Percentiles rank a stretch among this genome's conserved stretches.
Conservation (phyloP, 2,797 vertebrate species). For the Dryobates pubescens region DNA sequence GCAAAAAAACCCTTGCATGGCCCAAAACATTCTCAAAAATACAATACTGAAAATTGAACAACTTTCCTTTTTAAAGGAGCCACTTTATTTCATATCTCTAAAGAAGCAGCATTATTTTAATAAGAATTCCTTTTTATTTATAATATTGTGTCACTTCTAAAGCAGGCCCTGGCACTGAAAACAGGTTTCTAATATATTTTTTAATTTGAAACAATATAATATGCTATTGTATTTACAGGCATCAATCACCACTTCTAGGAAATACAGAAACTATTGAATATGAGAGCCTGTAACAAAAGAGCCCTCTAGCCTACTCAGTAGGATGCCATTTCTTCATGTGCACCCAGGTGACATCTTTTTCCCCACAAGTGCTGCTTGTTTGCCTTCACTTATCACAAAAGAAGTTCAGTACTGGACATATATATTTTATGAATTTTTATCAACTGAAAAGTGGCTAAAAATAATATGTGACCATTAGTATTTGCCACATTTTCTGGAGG, state of each 20-base stretch:
- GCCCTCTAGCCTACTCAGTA: neutral
- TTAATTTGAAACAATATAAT: neutral
- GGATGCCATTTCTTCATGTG: neutral
- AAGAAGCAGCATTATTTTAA: neutral
- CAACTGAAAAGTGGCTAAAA: neutral
- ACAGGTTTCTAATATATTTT: neutral
- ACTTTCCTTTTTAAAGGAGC: neutral
- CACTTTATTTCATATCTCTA: no score
- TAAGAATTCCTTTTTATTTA: neutral
- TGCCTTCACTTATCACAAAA: neutral
- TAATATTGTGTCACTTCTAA: neutral
- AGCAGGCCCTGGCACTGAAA: neutral
- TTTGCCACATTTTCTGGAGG: neutral
- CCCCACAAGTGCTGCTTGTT: neutral
- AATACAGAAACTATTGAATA: neutral
- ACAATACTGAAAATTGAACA: neutral
- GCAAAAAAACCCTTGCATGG: neutral
- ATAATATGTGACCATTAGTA: accelerated
- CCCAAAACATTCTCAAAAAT: neutral
- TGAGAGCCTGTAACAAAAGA: neutral
- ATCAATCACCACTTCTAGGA: neutral
- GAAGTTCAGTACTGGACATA: neutral
- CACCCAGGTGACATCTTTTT: neutral
- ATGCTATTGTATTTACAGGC: neutral
- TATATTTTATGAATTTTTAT: neutral